Evolutionary conservation across 2,888 invertebrate species (phyloP), one percentile per base, ranked within the genome.

Genomic region (Eristalis arbustorum): DNA sequence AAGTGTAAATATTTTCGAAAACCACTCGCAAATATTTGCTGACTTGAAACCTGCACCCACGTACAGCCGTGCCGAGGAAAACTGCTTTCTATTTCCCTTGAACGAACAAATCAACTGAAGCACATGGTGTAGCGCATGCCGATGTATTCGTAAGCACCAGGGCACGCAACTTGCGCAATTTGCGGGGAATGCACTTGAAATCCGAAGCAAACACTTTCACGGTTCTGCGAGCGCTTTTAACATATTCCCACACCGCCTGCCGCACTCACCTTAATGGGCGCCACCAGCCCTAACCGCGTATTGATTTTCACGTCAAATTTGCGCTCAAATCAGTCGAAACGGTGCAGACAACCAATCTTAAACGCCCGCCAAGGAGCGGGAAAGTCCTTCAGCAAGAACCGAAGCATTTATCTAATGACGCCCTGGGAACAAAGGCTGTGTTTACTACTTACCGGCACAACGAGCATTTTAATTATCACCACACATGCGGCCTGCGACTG

Each of bases 381-480:
- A 10, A 18, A 18, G 49, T 18, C 18, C 49, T 49, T 49, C 49
- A 49, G 49, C 5, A 49, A 1, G 18, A n/a, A 18, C 8, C 49
- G 18, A 49, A 8, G 42, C 18, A 49, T 49, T 49, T 49, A 8
- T 28, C 61, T 34, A 37, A 28, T 34, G 37, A 69, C n/a, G 57
- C 23, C 57, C n/a, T 59, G 69, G 49, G 59, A 61, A 61, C 61
- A 37, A 40, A 42, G 57, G 25, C 74, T 57, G 25, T 11, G 37
- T 56, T 73, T 49, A 56, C 56, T 63, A 49, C 61, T 71, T 59
- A 57, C 34, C 37, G 11, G 37, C 49, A 57, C n/a, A 40, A 61
- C 61, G 61, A 61, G 42, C 40, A 67, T 67, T 66, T 42, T 67
- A 67, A 75, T 67, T 61, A 75, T 42, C 34, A 63, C 74, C 64